Evolutionary conservation across 2,113 vertebrate species (phyloP), one percentile per base, ranked within the genome.

Genomic region (Lepus europaeus): DNA sequence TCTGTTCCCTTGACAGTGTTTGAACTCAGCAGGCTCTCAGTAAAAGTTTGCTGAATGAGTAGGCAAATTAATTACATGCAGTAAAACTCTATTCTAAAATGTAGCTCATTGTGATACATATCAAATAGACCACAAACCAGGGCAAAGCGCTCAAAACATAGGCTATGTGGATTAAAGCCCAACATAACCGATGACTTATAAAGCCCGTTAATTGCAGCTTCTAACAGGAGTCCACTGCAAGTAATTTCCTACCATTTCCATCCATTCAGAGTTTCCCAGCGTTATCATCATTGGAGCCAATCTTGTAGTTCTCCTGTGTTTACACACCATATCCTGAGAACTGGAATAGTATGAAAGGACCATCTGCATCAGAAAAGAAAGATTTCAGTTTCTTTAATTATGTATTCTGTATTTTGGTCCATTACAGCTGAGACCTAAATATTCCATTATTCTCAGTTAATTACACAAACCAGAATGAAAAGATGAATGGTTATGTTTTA

Each of bases 91-190:
- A 12, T 76, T 78, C 53, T 85, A 72, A 81, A 95, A 39, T 66
- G 11, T 91, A 63, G 13, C 6, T 89, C 4, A 90, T 74, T 76
- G 51, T 39, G 51, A 93, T 45, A 66, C 20, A 66, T 84, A 56
- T 82, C 53, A 68, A 77, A 82, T 78, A 89, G 78, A 89, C 31
- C n/a, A 64, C 22, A 91, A 89, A 95, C 17, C 51, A 87, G 79
- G 36, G 45, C 9, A 91, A 16, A 64, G 39, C 4, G 31, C 33
- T 88, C 19, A 91, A 45, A 82, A 56, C 10, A 31, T 72, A 92
- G 69, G 51, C 13, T 86, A 16, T 11, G 6, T 82, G 49, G 77
- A 36, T 63, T 53, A 70, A 79, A 72, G 6, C 25, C 27, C 74
- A 86, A 36, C 13, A 73, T 59, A 84, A 49, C 33, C 83, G 6